phyloP scores from a whole-genome alignment of 2,888 invertebrate genomes.

The Sphaerophoria taeniata region DNA sequence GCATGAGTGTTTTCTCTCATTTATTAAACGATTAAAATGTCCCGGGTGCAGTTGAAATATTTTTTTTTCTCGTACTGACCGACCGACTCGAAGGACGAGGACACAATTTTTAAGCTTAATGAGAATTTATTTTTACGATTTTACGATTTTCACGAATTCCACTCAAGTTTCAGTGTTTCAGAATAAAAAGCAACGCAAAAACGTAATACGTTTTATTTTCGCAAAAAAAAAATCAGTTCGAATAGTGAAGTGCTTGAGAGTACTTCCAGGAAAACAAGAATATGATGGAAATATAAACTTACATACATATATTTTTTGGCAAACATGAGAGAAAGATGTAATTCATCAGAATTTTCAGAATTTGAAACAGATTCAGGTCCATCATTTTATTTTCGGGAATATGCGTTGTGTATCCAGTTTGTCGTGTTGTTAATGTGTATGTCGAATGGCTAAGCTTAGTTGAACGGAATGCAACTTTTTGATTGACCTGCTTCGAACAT shows the following conservation, averaged over 20 bases:
- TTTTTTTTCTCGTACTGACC: constrained; percentile 37
- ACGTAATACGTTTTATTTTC: constrained; percentile 17
- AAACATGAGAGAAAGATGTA: not conserved
- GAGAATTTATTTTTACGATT: constrained; percentile 38
- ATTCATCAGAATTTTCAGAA: constrained; percentile 20
- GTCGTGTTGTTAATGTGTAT: too few species aligned
- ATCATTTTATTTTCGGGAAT: too few species aligned
- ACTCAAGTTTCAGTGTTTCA: constrained; percentile 3
- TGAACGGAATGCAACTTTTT: too few species aligned
- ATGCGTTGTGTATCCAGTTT: too few species aligned
- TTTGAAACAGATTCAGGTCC: too few species aligned
- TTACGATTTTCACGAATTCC: too few species aligned
- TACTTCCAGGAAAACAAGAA: constrained; percentile 14
- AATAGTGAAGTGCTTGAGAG: constrained; percentile 39
- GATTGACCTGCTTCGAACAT: too few species aligned
- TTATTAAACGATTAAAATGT: constrained; percentile 68
- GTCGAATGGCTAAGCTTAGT: too few species aligned
- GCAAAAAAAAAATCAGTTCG: constrained; percentile 36
- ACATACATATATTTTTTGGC: not conserved
- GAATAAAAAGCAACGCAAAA: constrained; percentile 3
- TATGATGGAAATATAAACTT: not conserved
- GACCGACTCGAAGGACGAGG: constrained; percentile 34
- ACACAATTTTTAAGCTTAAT: constrained; percentile 35
- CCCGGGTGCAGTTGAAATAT: constrained; percentile 38
- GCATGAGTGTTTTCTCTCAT: constrained; percentile 67